Conservation (phyloP, 2,113 vertebrate species). For the Ageneiosus marmoratus region DNA sequence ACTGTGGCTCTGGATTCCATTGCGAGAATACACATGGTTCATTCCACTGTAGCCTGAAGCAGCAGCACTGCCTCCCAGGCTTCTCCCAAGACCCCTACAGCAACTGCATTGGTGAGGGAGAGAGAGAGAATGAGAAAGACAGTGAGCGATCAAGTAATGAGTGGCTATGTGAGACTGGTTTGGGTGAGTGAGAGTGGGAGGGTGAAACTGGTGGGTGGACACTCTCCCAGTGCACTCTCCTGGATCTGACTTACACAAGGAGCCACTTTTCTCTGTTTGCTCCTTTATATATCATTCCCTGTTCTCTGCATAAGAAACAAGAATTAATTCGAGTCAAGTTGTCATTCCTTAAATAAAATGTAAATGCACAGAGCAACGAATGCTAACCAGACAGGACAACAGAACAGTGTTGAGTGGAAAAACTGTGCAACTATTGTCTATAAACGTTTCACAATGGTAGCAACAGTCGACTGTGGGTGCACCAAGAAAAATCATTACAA, state of each 20-base stretch:
- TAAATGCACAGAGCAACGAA: neutral
- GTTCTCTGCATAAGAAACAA: neutral
- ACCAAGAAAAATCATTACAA: neutral
- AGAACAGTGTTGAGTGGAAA: neutral
- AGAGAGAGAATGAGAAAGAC: conserved; percentile 37
- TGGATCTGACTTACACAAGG: neutral
- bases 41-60: conserved; percentile 80
- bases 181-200: neutral
- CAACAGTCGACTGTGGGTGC: neutral
- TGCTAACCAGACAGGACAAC: neutral
- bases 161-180: conserved; percentile 74
- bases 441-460: neutral
- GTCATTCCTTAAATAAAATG: neutral
- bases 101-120: conserved; percentile 85
- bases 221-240: neutral
- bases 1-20: conserved; percentile 74
- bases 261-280: neutral
- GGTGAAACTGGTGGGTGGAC: too few species aligned
- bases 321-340: neutral
- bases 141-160: neutral
- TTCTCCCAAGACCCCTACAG: conserved; percentile 86
- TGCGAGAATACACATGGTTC: conserved; percentile 88
- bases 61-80: conserved; percentile 85
- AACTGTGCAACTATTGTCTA: neutral
- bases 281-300: neutral